Evolutionary conservation across 2,797 vertebrate species (phyloP), one percentile per base, ranked within the genome.

Genomic region (Pseudomugil tenellus): DNA sequence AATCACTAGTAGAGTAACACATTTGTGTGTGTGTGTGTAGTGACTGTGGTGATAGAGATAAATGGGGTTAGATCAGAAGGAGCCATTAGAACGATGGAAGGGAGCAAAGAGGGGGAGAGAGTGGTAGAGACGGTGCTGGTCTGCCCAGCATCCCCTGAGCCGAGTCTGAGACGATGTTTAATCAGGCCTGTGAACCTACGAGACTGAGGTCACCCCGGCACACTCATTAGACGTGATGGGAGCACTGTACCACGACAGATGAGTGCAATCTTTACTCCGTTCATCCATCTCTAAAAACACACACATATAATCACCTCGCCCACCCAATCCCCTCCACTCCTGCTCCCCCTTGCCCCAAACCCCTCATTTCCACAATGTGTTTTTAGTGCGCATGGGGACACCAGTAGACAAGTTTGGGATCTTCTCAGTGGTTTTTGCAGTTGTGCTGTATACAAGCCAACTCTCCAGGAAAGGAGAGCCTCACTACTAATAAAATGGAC

Each of bases 161-260:
- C 63, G 67, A 77, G 78, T 70, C 79, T 25, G 88, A 91, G 91
- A 84, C 82, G 72, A 87, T 90, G 88, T 93, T 91, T 92, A 92
- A 93, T 93, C 91, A 91, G 86, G 81, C 86, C 85, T 77, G 80
- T 90, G 91, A 92, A 90, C 89, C 87, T 84, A 57, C 26, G 85
- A 87, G 87, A 83, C 89, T 85, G 81, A 89, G 92, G 90, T 93
- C 92, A 92, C 80, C 86, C 57, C 77, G 55, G 75, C 84, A 81
- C 84, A 84, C 90, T 93, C 90, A 92, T 93, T 93, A 93, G 84
- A 86, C 87, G 82, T 89, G 87, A 92, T 91, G 90, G 91, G 91
- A 87, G 85, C 84, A 80, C 80, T 84, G 89, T 81, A 80, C 74
- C 85, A 85, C 79, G 82, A 89, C 91, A 88, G 87, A 92, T 86